These are phyloP conservation scores for Pachymerium ferrugineum DNA, from an alignment of 2,888 invertebrate species.

Conservation along the genomic window DNA sequence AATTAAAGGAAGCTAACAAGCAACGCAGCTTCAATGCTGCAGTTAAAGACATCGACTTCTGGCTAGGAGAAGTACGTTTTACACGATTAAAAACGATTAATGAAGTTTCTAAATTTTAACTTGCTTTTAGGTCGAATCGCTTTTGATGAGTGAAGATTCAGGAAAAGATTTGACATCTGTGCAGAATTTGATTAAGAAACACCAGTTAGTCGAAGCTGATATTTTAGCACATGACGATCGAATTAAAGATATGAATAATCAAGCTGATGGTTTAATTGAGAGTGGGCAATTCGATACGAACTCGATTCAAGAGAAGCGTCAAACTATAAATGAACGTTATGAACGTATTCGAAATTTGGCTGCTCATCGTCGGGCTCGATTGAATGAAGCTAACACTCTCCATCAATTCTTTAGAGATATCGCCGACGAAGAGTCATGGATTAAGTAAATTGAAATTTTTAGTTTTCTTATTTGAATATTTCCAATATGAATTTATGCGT, in stretches of 20 bases:
- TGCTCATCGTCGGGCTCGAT: slow-evolving; percentile 80
- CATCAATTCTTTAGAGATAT: slow-evolving; percentile 99
- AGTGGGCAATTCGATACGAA: slow-evolving; percentile 97
- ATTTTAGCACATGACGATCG: slow-evolving; percentile 94
- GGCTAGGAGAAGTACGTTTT: slow-evolving; percentile 85
- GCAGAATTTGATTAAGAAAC: slow-evolving; percentile 97
- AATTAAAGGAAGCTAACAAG: slow-evolving; percentile 97
- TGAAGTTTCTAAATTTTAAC: background rate
- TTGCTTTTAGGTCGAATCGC: slow-evolving; percentile 61
- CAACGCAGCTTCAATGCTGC: slow-evolving; percentile 99
- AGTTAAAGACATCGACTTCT: slow-evolving; percentile 98
- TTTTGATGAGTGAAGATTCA: slow-evolving; percentile 91
- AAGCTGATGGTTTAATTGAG: slow-evolving; percentile 92
- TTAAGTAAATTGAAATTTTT: slow-evolving; percentile 60
- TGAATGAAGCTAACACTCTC: slow-evolving; percentile 94
- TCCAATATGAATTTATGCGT: background rate
- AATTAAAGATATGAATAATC: slow-evolving; percentile 88
- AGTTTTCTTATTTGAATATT: background rate
- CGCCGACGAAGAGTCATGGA: slow-evolving; percentile 99
- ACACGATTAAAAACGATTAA: no score
- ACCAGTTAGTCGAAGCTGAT: slow-evolving; percentile 96
- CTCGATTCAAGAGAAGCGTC: slow-evolving; percentile 82
- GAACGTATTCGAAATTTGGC: slow-evolving; percentile 88
- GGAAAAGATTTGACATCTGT: slow-evolving; percentile 97
- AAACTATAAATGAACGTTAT: slow-evolving; percentile 94